Base-by-base conservation (phyloP, 1,140 invertebrate species). In the Stegodyphus dumicola region DNA sequence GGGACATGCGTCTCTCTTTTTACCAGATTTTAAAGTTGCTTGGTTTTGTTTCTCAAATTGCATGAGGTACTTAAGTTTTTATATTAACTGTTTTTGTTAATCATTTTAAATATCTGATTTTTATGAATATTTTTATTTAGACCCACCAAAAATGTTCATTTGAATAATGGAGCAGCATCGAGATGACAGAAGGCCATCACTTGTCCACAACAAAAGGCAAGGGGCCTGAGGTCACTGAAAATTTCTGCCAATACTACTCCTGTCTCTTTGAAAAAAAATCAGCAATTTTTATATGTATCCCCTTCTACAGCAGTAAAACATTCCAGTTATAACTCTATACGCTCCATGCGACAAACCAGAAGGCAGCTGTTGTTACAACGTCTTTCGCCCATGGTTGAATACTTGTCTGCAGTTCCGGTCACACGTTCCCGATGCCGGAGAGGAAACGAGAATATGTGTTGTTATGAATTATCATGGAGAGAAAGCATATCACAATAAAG, bases 151-250 rank as follows among this genome's bases (percentile, higher is more conserved):
- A 67, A 67, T n/a, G 11, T 52, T 76, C 70, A 67, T 60, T 51
- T 33, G 51, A 76, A 70, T 15, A 33, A 49, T 11, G 70, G 53
- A 7, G 67, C 71, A 6, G 53, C 51, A 75, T 18, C 65, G 51
- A 85, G 81, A 85, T 85, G 81, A 85, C 81, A 85, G 66, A 85
- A 69, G 66, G 74, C 74, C 60, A 54, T 73, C n/a, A 15, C 18
- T 53, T 56, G 6, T 5, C n/a, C 15, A 3, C 33, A 33, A 33
- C 33, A 52, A 49, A 56, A 18, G 18, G 71, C 15, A 74, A 18
- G 17, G 56, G 48, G 51, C 66, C 10, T 11, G 6, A 67, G 11
- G n/a, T 15, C 13, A 17, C 6, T 1, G 13, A 70, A 17, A 64
- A 51, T 17, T 33, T 66, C 9, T 18, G 13, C 52, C 49, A 66